phyloP scores from a whole-genome alignment of 2,113 vertebrate genomes.

The Pogona vitticeps region DNA sequence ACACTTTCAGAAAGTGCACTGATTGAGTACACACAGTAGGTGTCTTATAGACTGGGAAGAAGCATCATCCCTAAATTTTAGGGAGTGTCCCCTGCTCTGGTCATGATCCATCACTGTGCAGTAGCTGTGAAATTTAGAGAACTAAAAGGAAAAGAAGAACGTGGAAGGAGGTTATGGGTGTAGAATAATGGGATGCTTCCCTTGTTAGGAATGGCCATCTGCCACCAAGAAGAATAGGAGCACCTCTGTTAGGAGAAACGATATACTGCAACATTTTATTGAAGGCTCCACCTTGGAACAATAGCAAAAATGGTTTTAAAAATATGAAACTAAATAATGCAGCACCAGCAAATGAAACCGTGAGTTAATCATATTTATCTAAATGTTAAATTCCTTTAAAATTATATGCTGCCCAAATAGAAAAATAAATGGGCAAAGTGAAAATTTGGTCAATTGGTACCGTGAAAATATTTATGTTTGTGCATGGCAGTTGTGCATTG shows the following conservation, averaged over 20 bases:
- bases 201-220: background rate
- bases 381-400: background rate
- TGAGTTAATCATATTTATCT: background rate
- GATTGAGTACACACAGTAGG: background rate
- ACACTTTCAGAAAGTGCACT: background rate
- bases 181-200: background rate
- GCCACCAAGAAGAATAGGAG: background rate
- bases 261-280: background rate
- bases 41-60: too few species aligned
- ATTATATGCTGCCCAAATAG: background rate
- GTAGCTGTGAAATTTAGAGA: background rate
- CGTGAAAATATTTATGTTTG: background rate
- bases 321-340: background rate
- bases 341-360: background rate
- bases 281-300: background rate
- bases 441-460: background rate
- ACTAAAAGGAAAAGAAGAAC: background rate
- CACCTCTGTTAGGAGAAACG: background rate
- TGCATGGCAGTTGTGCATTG: background rate
- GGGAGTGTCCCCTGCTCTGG: too few species aligned
- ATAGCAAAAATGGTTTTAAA: background rate
- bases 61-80: too few species aligned
- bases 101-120: background rate
- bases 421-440: background rate
- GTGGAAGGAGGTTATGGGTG: background rate